Conservation (phyloP, 1,140 invertebrate species). For the Liolophura sinensis region DNA sequence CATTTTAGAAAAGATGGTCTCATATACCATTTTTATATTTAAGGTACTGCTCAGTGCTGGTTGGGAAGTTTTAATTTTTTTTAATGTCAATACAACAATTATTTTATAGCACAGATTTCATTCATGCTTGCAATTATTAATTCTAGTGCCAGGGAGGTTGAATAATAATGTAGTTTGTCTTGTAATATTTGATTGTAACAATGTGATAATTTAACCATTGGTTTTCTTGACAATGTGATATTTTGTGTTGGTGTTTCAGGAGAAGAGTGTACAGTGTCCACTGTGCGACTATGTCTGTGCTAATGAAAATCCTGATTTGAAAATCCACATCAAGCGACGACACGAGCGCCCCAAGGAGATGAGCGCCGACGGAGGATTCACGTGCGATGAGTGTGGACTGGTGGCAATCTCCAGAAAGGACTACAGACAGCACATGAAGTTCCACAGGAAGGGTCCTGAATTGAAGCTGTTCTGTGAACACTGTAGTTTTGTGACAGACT, state of each 20-base stretch:
- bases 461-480: conserved; percentile 54
- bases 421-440: conserved; percentile 54
- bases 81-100: no score
- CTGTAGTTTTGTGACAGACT: conserved; percentile 57
- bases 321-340: conserved; percentile 47
- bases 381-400: conserved; percentile 45
- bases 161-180: no score
- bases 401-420: conserved; percentile 45
- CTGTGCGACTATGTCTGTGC: conserved; percentile 54
- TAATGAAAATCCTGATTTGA: conserved; percentile 53
- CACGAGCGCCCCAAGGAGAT: conserved; percentile 32
- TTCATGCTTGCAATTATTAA: no score
- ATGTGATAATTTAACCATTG: neutral
- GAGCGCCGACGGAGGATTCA: conserved; percentile 26
- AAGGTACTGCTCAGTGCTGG: no score
- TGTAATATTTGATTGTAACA: no score
- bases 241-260: conserved; percentile 34
- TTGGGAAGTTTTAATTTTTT: no score
- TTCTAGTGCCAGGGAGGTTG: no score
- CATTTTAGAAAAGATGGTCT: no score
- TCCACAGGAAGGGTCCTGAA: conserved; percentile 53
- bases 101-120: no score
- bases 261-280: conserved; percentile 50
- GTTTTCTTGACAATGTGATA: neutral
- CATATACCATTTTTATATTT: no score